Evolutionary conservation across 2,888 invertebrate species (phyloP), one percentile per base, ranked within the genome.

Genomic region (Reticulitermes lucifugus): DNA sequence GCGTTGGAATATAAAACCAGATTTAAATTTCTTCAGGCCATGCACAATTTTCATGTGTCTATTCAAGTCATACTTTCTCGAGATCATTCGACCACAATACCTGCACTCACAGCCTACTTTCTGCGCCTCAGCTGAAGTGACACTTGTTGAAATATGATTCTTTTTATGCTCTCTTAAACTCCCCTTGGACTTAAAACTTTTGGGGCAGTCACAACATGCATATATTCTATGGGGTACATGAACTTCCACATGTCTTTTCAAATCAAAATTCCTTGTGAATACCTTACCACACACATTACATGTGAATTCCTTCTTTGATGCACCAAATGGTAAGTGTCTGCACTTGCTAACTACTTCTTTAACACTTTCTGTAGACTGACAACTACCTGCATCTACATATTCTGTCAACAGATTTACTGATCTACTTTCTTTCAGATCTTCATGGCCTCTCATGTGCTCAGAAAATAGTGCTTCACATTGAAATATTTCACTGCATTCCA

Each of bases 401-500:
- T 41, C 82, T 82, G 35, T 14, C 65, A 41, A 82, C 43, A 82
- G 46, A 14, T 18, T 43, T 18, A 70, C 25, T 18, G 25, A 46
- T 25, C 22, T 46, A 12, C 65, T 65, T 29, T 43, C 41, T 22
- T 59, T 82, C 18, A 82, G 41, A 25, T 43, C 43, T 14, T 21
- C 29, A 41, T 75, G 84, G 18, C 59, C 65, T 70, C 35, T 43
- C 35, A 85, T 55, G 51, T 86, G 86, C n/a, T 65, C 41, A 21
- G 75, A 51, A 82, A 84, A 84, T 12, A 81, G 51, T 18, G 59
- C 77, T 65, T 79, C 51, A 51, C 84, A 73, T 25, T 84, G 59
- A 60, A 71, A 81, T 25, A 81, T 59, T 43, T 84, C 75, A 65
- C 77, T 79, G 41, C 86, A 86, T n/a, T 70, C 41, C 10, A 59